Base-by-base conservation (phyloP, 2,113 vertebrate genomes). In the Nannospalax galili region DNA sequence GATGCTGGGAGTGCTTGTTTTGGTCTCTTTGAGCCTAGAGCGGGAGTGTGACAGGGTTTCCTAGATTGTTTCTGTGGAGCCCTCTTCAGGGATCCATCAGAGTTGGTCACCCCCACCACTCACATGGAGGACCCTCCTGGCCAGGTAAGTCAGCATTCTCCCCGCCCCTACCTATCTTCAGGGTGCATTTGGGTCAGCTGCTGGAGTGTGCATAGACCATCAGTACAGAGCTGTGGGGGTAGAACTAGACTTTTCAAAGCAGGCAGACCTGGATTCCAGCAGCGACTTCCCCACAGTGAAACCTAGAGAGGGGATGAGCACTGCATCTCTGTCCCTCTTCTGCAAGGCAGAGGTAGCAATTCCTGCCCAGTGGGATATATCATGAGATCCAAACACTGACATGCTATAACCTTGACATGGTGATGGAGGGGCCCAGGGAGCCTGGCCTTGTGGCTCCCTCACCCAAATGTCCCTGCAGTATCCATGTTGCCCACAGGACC, bases 401-500 rank as follows among this genome's bases (percentile, higher is more conserved):
- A 1, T 0, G 2, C 22, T 7, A 24, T 11, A 15, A 11, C 40
- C 0, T 8, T 0, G 40, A n/a, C 0, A 35, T 42, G 28, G 10
- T 1, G 12, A 9, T 0, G 6, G 45, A 26, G 30, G 24, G 42
- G 52, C 7, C 58, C 73, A 40, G 10, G 4, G 20, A 35, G 58
- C 42, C 3, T 32, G 15, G 24, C 62, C 19, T 17, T 19, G 60
- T 42, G 37, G 37, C 24, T 64, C 24, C 28, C 26, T 64, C 80
- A 19, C 26, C 7, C 16, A 1, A n/a, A 24, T 32, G 80, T 42
- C 62, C 67, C 22, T 9, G 0, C 2, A 6, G 15, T 9, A 12
- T 12, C 28, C 1, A 0, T 16, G 3, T 37, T 9, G 6, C 5
- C 37, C 1, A 0, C 58, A 2, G 6, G 64, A 88, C 26, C 74